Base-by-base conservation (phyloP, 1,140 invertebrate species). In the Euwallacea fornicatus region DNA sequence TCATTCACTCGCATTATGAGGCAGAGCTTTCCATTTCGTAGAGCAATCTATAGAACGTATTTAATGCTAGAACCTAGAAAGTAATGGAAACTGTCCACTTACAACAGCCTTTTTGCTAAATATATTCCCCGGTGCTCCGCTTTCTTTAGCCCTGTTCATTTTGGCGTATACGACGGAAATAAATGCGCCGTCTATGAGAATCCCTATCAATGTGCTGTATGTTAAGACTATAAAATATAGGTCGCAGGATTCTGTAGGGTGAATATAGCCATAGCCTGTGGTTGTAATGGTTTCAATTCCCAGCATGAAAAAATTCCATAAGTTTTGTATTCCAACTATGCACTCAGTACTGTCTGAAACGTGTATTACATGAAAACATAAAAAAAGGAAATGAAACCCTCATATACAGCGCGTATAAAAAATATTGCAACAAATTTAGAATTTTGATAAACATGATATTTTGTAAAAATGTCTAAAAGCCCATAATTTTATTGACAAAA, bases 71-170 rank as follows among this genome's bases (percentile, higher is more conserved):
- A 7, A 10, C 6, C 4, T 42, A 62, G n/a, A 43, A 61, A 43
- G 6, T 44, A 8, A 7, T 16, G 7, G 21, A 4, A 33, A 33
- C 4, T 33, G 4, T 33, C 21, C 16, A 72, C 82, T 80, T 78
- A 87, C 86, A 67, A 86, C 82, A 10, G 86, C 86, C 75, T 85
- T 87, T 70, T 84, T 86, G 73, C 85, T 86, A 74, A 87, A 87
- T 47, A 85, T 85, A n/a, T 86, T 81, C 21, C 61, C 71, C 42
- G 61, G 63, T 7, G 46, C 41, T 42, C 83, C 83, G 7, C 81
- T 80, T 79, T 81, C 54, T 83, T 11, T 82, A 78, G 80, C 80
- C 47, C 85, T 78, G 0, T 85, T 83, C 0, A 87, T 79, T 74
- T 87, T 87, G 0, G 84, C 85, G 79, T 86, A 87, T 63, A 87